Evolutionary conservation across 2,797 vertebrate genomes (phyloP), one percentile per base, ranked within the genome.

Genomic region (Necrosyrtes monachus): DNA sequence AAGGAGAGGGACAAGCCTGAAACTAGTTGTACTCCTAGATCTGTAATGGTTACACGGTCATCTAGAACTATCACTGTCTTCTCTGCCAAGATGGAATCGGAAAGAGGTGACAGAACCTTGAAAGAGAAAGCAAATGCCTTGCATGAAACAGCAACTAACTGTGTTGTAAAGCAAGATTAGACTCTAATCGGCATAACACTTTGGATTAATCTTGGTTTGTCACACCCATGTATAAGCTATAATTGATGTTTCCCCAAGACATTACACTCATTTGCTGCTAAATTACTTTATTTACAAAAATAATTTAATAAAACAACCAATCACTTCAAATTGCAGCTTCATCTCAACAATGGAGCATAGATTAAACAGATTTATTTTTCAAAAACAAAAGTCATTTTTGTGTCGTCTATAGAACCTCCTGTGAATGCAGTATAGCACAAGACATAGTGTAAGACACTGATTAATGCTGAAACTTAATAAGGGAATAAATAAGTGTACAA

Each of bases 51-150:
- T 93, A 99, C 99, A 28, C 99, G 98, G 94, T 99, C 99, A 69
- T 99, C 99, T 93, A 99, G 95, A 39, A 99, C 99, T 0, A 98
- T 99, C 88, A 99, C 98, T 0, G 99, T 99, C 97, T 99, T 99
- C 97, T 99, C 99, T 17, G 99, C 99, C 98, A 99, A 96, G 96
- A 99, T 99, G 51, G 99, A 99, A 96, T 99, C 99, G 0, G 99
- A 99, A 68, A 99, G 98, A 11, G 99, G 99, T 0, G 99, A 99
- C 78, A 99, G 98, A 48, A 99, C 99, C 99, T 99, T 88, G 33
- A 41, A 30, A 65, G 45, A 74, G 65, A 37, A 67, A 67, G 51
- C 2, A n/a, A 63, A 80, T 1, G 2, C 31, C 39, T 35, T 17
- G 28, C 33, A 2, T 57, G 63, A 63, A 88, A 59, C 54, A 86